Evolutionary conservation across 1,140 invertebrate genomes (phyloP).

Genomic region (Hyles vespertilio): DNA sequence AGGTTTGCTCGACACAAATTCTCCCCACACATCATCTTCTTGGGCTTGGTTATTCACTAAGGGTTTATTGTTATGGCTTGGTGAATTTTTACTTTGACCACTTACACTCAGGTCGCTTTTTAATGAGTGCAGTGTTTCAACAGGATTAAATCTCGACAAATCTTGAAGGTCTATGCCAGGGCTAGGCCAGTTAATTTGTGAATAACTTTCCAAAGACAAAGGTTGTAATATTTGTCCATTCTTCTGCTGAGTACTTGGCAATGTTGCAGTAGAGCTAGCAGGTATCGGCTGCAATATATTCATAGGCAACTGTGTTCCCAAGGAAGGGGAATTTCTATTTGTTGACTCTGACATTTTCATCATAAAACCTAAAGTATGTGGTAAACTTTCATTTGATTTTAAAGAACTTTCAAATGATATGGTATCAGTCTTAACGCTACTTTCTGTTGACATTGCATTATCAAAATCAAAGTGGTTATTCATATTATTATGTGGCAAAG

Average conservation of each 20-base stretch:
- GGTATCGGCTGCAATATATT: slow-evolving; percentile 47
- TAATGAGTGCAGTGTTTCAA: slow-evolving; percentile 64
- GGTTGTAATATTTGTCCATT: slow-evolving; percentile 71
- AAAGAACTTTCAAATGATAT: slow-evolving; percentile 26
- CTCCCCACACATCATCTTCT: slow-evolving; percentile 78
- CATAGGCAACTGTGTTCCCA: slow-evolving; percentile 9
- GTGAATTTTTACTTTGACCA: slow-evolving; percentile 46
- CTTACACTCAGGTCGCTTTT: slow-evolving; percentile 48
- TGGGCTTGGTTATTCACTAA: slow-evolving; percentile 39
- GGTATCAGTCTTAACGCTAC: slow-evolving; percentile 31
- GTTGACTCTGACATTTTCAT: slow-evolving; percentile 10
- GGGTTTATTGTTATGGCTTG: slow-evolving; percentile 40
- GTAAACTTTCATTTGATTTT: slow-evolving; percentile 22
- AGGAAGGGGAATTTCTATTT: slow-evolving; percentile 9
- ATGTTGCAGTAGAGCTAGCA: slow-evolving; percentile 22
- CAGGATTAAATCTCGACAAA: slow-evolving; percentile 76
- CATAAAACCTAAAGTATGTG: slow-evolving; percentile 17
- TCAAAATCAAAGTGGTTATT: slow-evolving; percentile 20
- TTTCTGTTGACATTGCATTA: slow-evolving; percentile 20
- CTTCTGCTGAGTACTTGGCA: slow-evolving; percentile 38
- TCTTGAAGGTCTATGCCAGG: slow-evolving; percentile 80
- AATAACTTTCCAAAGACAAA: slow-evolving; percentile 68
- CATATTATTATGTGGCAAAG: slow-evolving; percentile 1
- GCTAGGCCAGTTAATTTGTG: slow-evolving; percentile 81
- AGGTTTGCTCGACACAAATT: slow-evolving; percentile 76